phyloP scores from a whole-genome alignment of 2,797 vertebrate species.

The Lophura swinhoii region DNA sequence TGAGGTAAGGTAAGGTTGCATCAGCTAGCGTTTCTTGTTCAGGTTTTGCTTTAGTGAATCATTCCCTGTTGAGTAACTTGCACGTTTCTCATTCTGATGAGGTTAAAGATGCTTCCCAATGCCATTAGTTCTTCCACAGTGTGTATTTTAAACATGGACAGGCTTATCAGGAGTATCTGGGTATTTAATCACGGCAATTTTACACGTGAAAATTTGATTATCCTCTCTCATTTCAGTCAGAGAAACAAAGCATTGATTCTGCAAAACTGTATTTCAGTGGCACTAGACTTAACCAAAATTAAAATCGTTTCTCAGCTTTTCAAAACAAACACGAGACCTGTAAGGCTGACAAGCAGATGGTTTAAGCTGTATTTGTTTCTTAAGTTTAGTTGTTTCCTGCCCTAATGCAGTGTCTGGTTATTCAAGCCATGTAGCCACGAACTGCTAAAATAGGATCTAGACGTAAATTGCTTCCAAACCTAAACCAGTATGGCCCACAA shows the following conservation, averaged over 20 bases:
- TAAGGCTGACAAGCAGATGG: not conserved
- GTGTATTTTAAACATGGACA: not conserved
- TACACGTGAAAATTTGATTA: not conserved
- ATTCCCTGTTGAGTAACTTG: not conserved
- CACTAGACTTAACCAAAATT: not conserved
- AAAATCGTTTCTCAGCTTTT: not conserved
- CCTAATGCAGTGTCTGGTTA: not conserved
- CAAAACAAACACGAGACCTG: too few species aligned
- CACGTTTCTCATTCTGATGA: not conserved
- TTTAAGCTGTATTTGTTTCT: not conserved
- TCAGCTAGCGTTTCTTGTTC: not conserved
- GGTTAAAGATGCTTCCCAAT: not conserved
- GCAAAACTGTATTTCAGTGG: not conserved
- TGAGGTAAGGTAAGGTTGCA: not conserved
- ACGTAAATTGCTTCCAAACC: not conserved
- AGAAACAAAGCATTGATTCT: not conserved
- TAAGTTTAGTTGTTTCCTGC: not conserved
- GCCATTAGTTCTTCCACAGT: not conserved
- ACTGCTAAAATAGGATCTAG: not conserved
- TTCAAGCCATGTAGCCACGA: not conserved
- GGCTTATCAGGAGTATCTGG: not conserved
- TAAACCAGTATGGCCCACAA: not conserved
- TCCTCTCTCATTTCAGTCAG: not conserved
- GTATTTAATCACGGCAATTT: not conserved
- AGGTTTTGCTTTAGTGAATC: not conserved